phyloP scores from a whole-genome alignment of 2,888 invertebrate genomes.

The Norana najaformis region DNA sequence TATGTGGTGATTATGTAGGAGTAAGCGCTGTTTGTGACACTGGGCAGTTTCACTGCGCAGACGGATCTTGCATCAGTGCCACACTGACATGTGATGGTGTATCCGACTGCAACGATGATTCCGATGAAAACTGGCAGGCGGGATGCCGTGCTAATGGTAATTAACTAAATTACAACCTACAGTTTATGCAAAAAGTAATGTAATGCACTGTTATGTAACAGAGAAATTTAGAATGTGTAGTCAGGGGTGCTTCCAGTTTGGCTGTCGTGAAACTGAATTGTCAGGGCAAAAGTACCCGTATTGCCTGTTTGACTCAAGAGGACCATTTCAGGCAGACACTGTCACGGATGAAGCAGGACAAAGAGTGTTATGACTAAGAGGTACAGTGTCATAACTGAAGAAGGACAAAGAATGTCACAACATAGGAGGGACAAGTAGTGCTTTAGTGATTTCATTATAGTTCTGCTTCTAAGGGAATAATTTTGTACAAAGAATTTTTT shows the following conservation, averaged over 20 bases:
- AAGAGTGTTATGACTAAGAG: neutral
- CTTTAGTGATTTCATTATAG: too few relatives aligned
- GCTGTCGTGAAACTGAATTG: neutral
- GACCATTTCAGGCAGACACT: neutral
- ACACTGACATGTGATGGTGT: conserved; percentile 40
- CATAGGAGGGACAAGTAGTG: too few relatives aligned
- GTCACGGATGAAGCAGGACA: neutral
- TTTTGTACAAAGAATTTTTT: neutral
- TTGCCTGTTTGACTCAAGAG: too few relatives aligned
- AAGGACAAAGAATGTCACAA: neutral
- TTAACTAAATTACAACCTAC: neutral
- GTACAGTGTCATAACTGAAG: neutral
- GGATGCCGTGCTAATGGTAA: conserved; percentile 33
- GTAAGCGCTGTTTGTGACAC: conserved; percentile 35
- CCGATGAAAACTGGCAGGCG: conserved; percentile 41
- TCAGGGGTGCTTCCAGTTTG: neutral
- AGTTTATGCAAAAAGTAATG: neutral
- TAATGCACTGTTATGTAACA: neutral
- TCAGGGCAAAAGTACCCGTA: too few relatives aligned
- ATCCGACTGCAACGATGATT: conserved; percentile 41
- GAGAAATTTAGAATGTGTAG: too few relatives aligned
- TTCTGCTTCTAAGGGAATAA: neutral
- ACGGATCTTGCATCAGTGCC: conserved; percentile 42
- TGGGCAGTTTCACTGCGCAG: conserved; percentile 41
- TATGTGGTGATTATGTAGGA: conserved; percentile 21